Conservation (phyloP, 2,113 vertebrate genomes). For the Spea multiplicata region DNA sequence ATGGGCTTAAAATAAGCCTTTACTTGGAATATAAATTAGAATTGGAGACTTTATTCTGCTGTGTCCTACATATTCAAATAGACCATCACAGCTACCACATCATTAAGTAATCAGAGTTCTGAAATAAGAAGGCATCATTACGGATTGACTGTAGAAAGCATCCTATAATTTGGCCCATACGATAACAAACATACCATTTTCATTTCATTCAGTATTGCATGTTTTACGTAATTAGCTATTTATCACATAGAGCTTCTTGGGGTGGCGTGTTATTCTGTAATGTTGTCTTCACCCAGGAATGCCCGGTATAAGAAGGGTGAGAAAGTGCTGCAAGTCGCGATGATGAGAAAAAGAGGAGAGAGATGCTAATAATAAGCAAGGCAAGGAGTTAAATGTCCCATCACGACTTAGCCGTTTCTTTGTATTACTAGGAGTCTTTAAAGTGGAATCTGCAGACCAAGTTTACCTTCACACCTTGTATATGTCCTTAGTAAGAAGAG, state of each 20-base stretch:
- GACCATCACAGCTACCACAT: slow-evolving; percentile 40
- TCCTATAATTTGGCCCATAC: slow-evolving; percentile 24
- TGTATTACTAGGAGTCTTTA: too few relatives aligned
- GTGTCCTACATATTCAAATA: slow-evolving; percentile 48
- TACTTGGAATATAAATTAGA: slow-evolving; percentile 45
- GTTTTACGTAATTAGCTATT: not conserved
- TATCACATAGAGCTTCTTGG: not conserved
- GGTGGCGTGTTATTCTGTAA: not conserved
- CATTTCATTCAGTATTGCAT: not conserved
- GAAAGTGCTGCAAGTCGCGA: too few relatives aligned
- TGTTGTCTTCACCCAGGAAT: too few relatives aligned
- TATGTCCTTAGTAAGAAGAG: too few relatives aligned
- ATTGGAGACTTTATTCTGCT: slow-evolving; percentile 37
- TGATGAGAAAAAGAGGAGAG: too few relatives aligned
- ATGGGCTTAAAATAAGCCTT: slow-evolving; percentile 46
- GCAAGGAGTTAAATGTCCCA: too few relatives aligned
- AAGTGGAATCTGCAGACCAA: too few relatives aligned
- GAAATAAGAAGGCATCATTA: slow-evolving; percentile 11
- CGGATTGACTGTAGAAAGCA: not conserved
- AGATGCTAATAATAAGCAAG: too few relatives aligned
- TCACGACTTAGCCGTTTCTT: too few relatives aligned
- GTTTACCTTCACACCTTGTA: too few relatives aligned
- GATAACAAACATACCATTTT: slow-evolving; percentile 17
- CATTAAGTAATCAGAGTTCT: slow-evolving; percentile 33
- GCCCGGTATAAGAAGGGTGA: too few relatives aligned